Evolutionary conservation across 1,140 invertebrate genomes (phyloP), one percentile per base, ranked within the genome.

Genomic region (Drosophila parvula): DNA sequence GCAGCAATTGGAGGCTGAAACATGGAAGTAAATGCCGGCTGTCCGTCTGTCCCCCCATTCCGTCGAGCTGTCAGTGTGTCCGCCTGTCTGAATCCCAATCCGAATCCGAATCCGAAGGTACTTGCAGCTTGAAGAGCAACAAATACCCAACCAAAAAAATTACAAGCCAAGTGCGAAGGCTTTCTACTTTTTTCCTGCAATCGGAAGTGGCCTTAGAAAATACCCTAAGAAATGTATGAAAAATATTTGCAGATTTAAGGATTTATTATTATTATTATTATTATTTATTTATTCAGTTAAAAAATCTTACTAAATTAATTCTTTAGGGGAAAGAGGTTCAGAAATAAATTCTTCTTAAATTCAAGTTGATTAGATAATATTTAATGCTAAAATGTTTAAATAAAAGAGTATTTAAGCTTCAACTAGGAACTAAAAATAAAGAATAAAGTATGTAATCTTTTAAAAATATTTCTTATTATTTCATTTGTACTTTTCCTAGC

Each of bases 81-180:
- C 65, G 48, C 44, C 51, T 58, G 70, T 59, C 71, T 76, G 73
- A 69, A 67, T 65, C 47, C 74, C 61, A 57, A 50, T 73, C 64
- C 30, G 79, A 77, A 71, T 78, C 45, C 14, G 79, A 73, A 67
- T 75, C 69, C 74, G 73, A 81, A 86, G 73, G 73, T 73, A 81
- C 83, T 88, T 86, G 50, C 48, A 86, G 75, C 82, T 75, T 73
- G 65, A 79, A 81, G 55, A 73, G 79, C 82, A 86, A 82, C 79
- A 88, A 85, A 75, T 78, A 79, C 41, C 45, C 50, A 53, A 6
- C 11, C 14, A 9, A 14, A 38, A 55, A 55, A 45, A 55, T 59
- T 60, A 63, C 63, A 67, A 65, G 65, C 41, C 64, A 70, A 78
- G 57, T 40, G 41, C 59, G 47, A 45, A 57, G 40, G 45, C 57